Conservation (phyloP, 92 coral and sea anemone genomes). For the Diadumene lineata region DNA sequence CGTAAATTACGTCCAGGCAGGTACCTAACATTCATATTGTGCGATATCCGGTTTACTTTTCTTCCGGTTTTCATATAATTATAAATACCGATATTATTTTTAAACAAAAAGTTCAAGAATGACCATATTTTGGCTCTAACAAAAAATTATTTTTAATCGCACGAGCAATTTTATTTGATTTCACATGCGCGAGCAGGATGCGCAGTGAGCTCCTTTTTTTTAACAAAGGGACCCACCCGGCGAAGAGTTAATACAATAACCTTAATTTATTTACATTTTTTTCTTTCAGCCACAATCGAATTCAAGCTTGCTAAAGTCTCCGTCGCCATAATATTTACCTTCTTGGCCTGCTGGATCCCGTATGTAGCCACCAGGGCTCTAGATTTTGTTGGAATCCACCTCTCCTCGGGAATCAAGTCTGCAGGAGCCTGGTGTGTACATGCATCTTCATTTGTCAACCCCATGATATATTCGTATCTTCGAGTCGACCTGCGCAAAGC, state of each 20-base stretch:
- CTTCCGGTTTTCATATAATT: no score
- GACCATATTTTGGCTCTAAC: no score
- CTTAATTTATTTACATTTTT: not conserved
- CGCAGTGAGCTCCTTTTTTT: no score
- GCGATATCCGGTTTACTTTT: no score
- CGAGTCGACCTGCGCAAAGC: slow-evolving; percentile 25
- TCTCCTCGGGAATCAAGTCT: slow-evolving; percentile 35
- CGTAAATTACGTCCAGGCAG: no score
- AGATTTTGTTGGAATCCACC: slow-evolving; percentile 18
- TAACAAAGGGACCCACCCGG: no score
- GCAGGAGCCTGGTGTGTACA: slow-evolving; percentile 41
- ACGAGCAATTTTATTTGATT: no score
- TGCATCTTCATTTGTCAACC: slow-evolving; percentile 47
- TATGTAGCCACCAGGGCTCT: slow-evolving; percentile 52
- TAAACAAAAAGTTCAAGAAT: no score
- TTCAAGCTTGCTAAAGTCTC: slow-evolving; percentile 43
- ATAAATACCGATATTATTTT: no score
- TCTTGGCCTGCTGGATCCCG: slow-evolving; percentile 60
- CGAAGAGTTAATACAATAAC: not conserved
- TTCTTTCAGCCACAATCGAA: slow-evolving; percentile 11
- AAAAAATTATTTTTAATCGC: no score
- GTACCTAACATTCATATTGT: no score
- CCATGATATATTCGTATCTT: slow-evolving; percentile 35
- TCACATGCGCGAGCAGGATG: no score
- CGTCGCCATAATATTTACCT: slow-evolving; percentile 32